Percentiles rank a stretch among this genome's conserved stretches.
Conservation (phyloP, 2,888 invertebrate genomes). For the Gisinianus flammeolus region DNA sequence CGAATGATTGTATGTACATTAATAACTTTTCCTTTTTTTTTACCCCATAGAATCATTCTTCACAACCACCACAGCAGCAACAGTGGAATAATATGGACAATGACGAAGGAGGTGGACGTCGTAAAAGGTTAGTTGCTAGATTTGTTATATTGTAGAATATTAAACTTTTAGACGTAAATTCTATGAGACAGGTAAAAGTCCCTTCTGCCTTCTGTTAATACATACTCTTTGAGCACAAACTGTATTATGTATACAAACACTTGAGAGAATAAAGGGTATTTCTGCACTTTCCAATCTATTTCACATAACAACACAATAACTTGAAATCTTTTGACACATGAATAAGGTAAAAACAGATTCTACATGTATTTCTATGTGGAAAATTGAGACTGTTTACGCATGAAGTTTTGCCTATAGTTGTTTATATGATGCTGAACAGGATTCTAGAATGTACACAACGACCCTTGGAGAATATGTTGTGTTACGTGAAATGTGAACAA, state of each 20-base stretch:
- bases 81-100: slow-evolving; percentile 57
- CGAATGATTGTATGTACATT: too few species aligned
- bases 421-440: background rate
- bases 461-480: background rate
- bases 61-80: slow-evolving; percentile 50
- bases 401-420: background rate
- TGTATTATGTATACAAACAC: too few species aligned
- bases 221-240: too few species aligned
- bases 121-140: slow-evolving; percentile 58
- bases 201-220: too few species aligned
- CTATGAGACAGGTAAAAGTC: too few species aligned
- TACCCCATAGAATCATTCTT: slow-evolving; percentile 53
- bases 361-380: background rate
- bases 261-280: too few species aligned
- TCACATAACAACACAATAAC: background rate
- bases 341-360: background rate
- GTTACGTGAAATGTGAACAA: background rate
- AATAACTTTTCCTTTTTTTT: background rate
- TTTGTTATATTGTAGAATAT: slow-evolving; percentile 49
- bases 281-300: too few species aligned
- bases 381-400: background rate
- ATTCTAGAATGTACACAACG: background rate
- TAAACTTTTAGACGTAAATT: too few species aligned
- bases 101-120: slow-evolving; percentile 56
- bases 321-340: background rate